Evolutionary conservation across 1,140 invertebrate species (phyloP), one percentile per base, ranked within the genome.

Genomic region (Harpegnathos saltator): DNA sequence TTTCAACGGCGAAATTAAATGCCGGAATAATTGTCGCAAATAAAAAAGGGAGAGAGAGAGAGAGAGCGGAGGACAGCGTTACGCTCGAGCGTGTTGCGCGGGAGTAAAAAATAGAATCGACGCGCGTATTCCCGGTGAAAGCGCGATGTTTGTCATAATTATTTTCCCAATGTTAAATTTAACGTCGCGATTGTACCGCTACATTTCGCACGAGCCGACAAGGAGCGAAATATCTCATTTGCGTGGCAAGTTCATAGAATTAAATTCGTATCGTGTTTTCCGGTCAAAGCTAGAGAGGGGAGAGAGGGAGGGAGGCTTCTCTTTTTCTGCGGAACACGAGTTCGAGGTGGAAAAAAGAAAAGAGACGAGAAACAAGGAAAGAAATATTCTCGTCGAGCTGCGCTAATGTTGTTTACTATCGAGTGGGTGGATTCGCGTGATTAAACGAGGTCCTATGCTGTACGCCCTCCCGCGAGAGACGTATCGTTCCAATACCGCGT

Each of bases 401-500:
- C 29, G 38, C 52, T 80, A 71, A 69, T 80, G 69, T 69, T 80
- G 75, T 80, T 80, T 80, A 48, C 65, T 44, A 68, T 80, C 75
- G 54, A 80, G 44, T 80, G 14, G 24, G 75, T 71, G 75, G 65
- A 69, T 69, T 80, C 38, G 52, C 83, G 88, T 85, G 89, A 89
- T 89, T 89, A 89, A 89, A 87, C 88, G 81, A 73, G 88, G 85
- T 83, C 84, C 86, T 86, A 82, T 85, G 84, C 88, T 89, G 38
- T 44, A 85, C 90, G 84, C 87, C 86, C 81, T 91, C 89, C 88
- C 87, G 81, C 85, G 90, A 93, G 91, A 93, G 91, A 93, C 89
- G 92, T 92, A 93, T 93, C 90, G 91, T 91, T 92, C 87, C 91
- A 93, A 93, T 93, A 93, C 90, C 89, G 90, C 91, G 91, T 92